A percentile compares a stretch with the other conserved stretches of the same genome.
These are phyloP conservation scores for Chrysochloris asiatica DNA, from an alignment of 2,113 vertebrate species.

Conservation along the genomic window DNA sequence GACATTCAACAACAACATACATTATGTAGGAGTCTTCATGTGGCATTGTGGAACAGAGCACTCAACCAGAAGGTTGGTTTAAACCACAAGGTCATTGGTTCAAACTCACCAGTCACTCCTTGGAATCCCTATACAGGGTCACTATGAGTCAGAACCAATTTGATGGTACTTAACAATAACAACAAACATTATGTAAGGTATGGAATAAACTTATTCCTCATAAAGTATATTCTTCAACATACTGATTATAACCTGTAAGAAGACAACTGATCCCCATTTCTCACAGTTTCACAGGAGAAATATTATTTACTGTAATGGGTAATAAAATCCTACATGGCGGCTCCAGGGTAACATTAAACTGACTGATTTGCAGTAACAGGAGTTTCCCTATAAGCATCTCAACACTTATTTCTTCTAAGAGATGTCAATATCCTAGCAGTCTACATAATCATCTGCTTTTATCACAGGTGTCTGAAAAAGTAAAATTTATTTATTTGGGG, in stretches of 20 bases:
- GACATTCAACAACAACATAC: no score
- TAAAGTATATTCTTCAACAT: constrained; percentile 10
- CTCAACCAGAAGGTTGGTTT: no score
- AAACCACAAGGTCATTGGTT: no score
- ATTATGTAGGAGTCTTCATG: no score
- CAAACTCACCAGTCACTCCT: no score
- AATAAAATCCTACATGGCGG: constrained; percentile 64
- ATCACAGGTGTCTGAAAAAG: constrained; percentile 26
- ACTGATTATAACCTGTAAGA: constrained; percentile 62
- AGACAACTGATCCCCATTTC: constrained; percentile 72
- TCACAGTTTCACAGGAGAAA: constrained; percentile 69
- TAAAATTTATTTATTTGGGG: neutral
- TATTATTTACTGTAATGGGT: constrained; percentile 74
- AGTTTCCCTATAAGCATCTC: constrained; percentile 69
- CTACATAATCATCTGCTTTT: constrained; percentile 33
- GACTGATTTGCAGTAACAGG: constrained; percentile 59
- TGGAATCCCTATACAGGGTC: no score
- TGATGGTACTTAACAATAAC: no score
- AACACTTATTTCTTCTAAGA: constrained; percentile 64
- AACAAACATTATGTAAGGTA: no score
- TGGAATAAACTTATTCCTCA: constrained; percentile 22
- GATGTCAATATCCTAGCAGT: constrained; percentile 25
- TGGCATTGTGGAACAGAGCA: no score
- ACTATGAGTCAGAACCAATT: no score
- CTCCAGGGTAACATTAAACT: constrained; percentile 68